Evolutionary conservation across 2,797 vertebrate species (phyloP).

Genomic region (Leptoclinus maculatus): DNA sequence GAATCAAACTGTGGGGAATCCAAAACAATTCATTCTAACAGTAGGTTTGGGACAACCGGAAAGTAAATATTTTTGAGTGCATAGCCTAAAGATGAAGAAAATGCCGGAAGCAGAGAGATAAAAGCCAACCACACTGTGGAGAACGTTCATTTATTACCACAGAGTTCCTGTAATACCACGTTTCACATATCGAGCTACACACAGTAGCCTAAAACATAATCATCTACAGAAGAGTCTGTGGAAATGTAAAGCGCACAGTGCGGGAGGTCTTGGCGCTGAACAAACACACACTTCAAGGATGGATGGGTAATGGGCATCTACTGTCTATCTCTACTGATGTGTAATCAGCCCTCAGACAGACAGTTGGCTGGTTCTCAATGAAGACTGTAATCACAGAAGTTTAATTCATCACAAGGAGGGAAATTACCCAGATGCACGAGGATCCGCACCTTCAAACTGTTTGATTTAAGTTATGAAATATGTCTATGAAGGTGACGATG

Average conservation of each 20-base stretch:
- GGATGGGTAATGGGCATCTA: slow-evolving; percentile 43
- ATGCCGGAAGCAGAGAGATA: background rate
- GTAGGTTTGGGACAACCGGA: background rate
- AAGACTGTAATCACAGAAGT: slow-evolving; percentile 48
- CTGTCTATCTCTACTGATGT: slow-evolving; percentile 38
- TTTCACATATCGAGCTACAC: slow-evolving; percentile 56
- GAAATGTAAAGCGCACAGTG: background rate
- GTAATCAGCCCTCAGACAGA: slow-evolving; percentile 38
- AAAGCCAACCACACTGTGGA: background rate
- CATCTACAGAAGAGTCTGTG: slow-evolving; percentile 10
- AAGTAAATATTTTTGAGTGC: background rate
- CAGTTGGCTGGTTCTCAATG: slow-evolving; percentile 26
- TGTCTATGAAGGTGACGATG: background rate
- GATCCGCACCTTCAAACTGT: background rate
- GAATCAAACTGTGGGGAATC: slow-evolving; percentile 15
- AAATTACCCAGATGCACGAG: slow-evolving; percentile 7
- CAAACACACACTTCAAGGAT: slow-evolving; percentile 44
- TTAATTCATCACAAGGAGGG: slow-evolving; percentile 14
- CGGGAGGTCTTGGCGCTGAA: slow-evolving; percentile 57
- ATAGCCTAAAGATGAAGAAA: slow-evolving; percentile 1
- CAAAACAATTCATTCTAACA: slow-evolving; percentile 10
- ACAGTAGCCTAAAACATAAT: slow-evolving; percentile 16
- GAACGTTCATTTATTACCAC: background rate
- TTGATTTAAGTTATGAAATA: background rate
- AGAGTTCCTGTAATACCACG: slow-evolving; percentile 20